These are phyloP conservation scores for Archips crataeganus DNA, from an alignment of 2,888 invertebrate species.

Conservation along the genomic window DNA sequence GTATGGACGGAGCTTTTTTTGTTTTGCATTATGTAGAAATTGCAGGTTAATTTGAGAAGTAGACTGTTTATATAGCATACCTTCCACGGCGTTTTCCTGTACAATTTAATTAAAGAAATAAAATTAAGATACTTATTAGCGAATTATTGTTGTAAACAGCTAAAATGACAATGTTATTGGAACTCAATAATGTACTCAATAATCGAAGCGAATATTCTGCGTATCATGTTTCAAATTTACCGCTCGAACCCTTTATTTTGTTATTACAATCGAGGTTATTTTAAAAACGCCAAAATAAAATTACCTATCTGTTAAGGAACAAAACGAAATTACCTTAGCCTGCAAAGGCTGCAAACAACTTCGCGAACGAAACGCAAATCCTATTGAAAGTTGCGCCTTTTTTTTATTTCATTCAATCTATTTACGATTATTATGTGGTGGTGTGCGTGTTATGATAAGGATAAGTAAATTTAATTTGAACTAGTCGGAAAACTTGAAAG, in stretches of 20 bases:
- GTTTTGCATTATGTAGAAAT: not conserved
- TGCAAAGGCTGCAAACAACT: not conserved
- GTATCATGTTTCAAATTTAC: not conserved
- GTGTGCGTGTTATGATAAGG: constrained; percentile 39
- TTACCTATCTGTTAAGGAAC: not conserved
- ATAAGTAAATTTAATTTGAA: constrained; percentile 30
- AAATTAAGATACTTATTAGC: not conserved
- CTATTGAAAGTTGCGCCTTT: constrained; percentile 36
- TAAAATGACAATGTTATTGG: not conserved
- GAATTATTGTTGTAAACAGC: not conserved
- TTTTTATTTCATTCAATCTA: constrained; percentile 29
- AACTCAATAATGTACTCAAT: no score
- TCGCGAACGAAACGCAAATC: constrained; percentile 30
- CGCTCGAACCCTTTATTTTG: not conserved
- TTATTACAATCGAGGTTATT: not conserved
- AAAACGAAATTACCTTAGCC: not conserved
- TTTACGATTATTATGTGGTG: constrained; percentile 33
- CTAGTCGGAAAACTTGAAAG: constrained; percentile 23
- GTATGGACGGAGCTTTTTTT: no score
- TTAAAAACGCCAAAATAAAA: not conserved
- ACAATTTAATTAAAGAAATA: not conserved
- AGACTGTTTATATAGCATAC: not conserved
- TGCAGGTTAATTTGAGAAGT: not conserved
- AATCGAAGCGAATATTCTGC: not conserved
- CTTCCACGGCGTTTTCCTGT: not conserved